phyloP scores from a whole-genome alignment of 2,797 vertebrate genomes.

The Phyllotis vaccarum region DNA sequence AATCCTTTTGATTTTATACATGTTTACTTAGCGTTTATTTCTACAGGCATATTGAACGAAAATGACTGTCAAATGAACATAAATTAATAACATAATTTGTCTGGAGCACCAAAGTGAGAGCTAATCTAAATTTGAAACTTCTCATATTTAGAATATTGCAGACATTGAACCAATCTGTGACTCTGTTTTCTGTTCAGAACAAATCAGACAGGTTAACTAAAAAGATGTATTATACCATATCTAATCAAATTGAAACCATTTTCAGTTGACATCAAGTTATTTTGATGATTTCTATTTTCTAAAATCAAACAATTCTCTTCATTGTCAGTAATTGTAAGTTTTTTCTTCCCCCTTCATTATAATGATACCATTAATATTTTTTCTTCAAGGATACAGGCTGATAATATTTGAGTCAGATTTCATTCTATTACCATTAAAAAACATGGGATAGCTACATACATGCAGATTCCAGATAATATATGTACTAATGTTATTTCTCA shows the following conservation, averaged over 20 bases:
- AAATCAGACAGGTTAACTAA: not conserved
- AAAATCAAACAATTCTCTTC: constrained; percentile 37
- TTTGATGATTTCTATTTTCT: not conserved
- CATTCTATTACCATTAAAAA: not conserved
- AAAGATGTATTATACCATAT: not conserved
- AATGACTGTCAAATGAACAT: not conserved
- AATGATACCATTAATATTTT: not conserved
- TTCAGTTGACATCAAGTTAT: not conserved
- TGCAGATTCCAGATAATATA: not conserved
- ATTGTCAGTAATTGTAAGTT: not conserved
- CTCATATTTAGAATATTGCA: not conserved
- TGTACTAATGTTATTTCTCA: not conserved
- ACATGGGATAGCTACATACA: not conserved
- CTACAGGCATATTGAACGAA: not conserved
- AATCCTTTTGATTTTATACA: not conserved
- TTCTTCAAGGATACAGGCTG: not conserved
- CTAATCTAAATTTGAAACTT: not conserved
- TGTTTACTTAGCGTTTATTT: constrained; percentile 34
- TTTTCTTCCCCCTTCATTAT: not conserved
- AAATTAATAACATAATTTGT: constrained; percentile 1
- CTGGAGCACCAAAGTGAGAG: not conserved
- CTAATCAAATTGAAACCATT: not conserved
- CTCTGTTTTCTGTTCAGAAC: not conserved
- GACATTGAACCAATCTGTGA: not conserved
- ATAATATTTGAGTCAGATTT: constrained; percentile 1